phyloP scores from a whole-genome alignment of 2,797 vertebrate genomes.

The Meriones psammophilus region DNA sequence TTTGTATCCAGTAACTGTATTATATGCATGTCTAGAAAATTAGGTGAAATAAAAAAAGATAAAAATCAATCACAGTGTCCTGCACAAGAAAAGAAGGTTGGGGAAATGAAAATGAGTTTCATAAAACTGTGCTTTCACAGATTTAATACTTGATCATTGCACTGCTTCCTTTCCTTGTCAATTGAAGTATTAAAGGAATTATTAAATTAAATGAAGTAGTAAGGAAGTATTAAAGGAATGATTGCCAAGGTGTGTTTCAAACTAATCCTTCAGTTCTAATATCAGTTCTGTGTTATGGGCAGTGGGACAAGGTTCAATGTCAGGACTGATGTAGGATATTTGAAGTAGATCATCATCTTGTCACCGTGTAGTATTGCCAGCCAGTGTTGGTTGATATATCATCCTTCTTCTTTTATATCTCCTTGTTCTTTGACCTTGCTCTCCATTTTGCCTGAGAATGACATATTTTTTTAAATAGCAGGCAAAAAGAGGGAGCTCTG shows the following conservation, averaged over 20 bases:
- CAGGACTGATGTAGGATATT: conserved; percentile 13
- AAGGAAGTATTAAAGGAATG: neutral
- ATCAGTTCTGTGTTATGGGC: neutral
- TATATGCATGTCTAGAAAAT: neutral
- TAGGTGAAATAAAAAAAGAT: conserved; percentile 24
- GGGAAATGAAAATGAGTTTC: neutral
- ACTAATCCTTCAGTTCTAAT: conserved; percentile 14
- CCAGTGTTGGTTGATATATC: conserved; percentile 7
- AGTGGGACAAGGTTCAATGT: conserved; percentile 33
- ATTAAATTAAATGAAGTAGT: neutral
- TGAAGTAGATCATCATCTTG: conserved; percentile 35
- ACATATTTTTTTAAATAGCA: neutral
- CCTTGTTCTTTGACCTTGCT: conserved; percentile 40
- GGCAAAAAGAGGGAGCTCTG: neutral
- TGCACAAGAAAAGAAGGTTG: neutral
- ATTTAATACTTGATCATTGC: conserved; percentile 28
- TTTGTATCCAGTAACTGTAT: neutral
- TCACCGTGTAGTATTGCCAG: neutral
- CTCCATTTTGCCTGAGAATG: neutral
- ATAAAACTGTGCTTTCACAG: neutral
- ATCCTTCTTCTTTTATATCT: neutral
- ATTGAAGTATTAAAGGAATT: neutral
- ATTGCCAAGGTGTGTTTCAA: neutral
- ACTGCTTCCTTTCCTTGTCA: neutral
- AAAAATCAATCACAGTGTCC: neutral